phyloP scores from a whole-genome alignment of 2,888 invertebrate genomes.

The Aporophyla nigra region DNA sequence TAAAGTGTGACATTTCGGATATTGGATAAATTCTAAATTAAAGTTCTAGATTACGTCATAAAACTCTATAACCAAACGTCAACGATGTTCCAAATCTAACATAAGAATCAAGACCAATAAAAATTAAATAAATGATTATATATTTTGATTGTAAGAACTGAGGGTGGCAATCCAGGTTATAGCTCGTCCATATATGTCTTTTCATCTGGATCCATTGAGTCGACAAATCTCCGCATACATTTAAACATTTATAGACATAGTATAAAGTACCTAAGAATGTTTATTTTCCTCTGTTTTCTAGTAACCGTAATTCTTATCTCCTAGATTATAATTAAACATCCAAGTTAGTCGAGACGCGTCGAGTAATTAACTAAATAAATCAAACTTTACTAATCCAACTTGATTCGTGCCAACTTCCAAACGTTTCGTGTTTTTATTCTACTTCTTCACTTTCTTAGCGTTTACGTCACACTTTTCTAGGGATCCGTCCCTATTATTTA shows the following conservation, averaged over 20 bases:
- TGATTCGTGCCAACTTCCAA: slow-evolving; percentile 54
- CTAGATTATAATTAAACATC: slow-evolving; percentile 42
- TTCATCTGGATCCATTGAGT: not conserved
- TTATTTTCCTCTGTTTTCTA: slow-evolving; percentile 1
- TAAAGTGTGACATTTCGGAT: slow-evolving; percentile 32
- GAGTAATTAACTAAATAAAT: slow-evolving; percentile 70
- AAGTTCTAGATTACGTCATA: not conserved
- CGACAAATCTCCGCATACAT: not conserved
- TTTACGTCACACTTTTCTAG: slow-evolving; percentile 23
- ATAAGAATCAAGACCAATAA: too few relatives aligned
- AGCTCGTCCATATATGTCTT: not conserved
- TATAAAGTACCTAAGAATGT: not conserved
- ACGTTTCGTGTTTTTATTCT: slow-evolving; percentile 60
- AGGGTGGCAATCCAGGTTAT: not conserved
- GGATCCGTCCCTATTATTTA: slow-evolving; percentile 11
- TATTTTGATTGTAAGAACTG: not conserved
- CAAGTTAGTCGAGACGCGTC: slow-evolving; percentile 40
- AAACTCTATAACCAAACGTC: not conserved
- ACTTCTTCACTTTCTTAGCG: slow-evolving; percentile 50
- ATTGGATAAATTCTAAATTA: slow-evolving; percentile 5
- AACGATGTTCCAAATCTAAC: not conserved
- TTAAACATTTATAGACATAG: not conserved
- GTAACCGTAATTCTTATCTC: slow-evolving; percentile 27
- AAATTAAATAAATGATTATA: not conserved
- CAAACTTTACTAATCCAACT: slow-evolving; percentile 71